Evolutionary conservation across 2,888 invertebrate species (phyloP).

Genomic region (Sicus ferrugineus): DNA sequence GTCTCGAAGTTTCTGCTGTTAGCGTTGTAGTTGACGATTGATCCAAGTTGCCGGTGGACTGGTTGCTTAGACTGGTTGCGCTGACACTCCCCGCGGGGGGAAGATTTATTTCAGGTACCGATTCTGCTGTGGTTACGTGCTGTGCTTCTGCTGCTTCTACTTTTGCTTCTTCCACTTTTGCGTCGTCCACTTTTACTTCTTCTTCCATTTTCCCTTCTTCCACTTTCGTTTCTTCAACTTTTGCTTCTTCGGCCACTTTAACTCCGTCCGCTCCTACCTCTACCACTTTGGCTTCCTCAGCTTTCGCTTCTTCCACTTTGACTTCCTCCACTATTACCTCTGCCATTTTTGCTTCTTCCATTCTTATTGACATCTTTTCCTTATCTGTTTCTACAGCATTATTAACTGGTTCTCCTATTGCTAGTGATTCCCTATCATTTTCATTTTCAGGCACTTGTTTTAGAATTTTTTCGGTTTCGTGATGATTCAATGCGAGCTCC

Average conservation of each 20-base stretch:
- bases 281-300: background rate
- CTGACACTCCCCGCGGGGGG: too few relatives aligned
- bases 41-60: too few relatives aligned
- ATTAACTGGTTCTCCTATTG: slow-evolving; percentile 13
- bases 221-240: background rate
- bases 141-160: slow-evolving; percentile 9
- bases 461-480: slow-evolving; percentile 33
- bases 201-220: slow-evolving; percentile 23
- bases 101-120: too few relatives aligned
- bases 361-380: slow-evolving; percentile 33
- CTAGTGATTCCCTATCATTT: slow-evolving; percentile 24
- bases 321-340: slow-evolving; percentile 20
- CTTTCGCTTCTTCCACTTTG: background rate
- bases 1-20: slow-evolving; percentile 17
- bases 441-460: slow-evolving; percentile 43
- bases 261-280: slow-evolving; percentile 19
- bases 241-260: background rate
- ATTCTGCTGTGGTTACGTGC: too few relatives aligned
- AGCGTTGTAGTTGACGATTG: background rate
- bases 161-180: background rate
- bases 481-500: slow-evolving; percentile 9
- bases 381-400: background rate
- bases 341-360: slow-evolving; percentile 34
- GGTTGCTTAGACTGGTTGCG: too few relatives aligned
- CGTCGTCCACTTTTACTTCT: slow-evolving; percentile 28